phyloP scores from a whole-genome alignment of 2,797 vertebrate species.

The Manis crassicaudata region DNA sequence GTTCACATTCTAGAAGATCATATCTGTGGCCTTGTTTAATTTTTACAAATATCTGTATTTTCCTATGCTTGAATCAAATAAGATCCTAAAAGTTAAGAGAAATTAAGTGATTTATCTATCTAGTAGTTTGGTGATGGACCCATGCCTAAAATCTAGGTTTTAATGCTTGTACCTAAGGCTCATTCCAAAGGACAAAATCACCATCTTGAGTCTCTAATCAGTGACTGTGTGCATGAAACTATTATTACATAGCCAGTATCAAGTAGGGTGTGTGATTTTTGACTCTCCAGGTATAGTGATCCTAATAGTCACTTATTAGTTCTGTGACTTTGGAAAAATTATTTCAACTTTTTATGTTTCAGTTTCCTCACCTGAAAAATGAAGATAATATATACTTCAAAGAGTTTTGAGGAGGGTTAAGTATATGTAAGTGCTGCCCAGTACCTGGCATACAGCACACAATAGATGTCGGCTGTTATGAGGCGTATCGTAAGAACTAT shows the following conservation, averaged over 20 bases:
- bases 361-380: slow-evolving; percentile 1
- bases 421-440: neutral
- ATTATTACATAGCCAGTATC: neutral
- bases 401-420: neutral
- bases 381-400: neutral
- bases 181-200: neutral
- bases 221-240: neutral
- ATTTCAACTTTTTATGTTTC: neutral
- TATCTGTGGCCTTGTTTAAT: neutral
- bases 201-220: neutral
- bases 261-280: neutral
- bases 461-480: neutral
- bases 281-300: neutral
- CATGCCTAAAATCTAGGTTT: neutral
- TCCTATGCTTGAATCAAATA: neutral
- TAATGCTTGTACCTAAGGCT: neutral
- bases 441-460: too few species aligned
- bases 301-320: neutral
- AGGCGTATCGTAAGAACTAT: neutral
- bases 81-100: neutral
- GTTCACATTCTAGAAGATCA: neutral
- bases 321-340: slow-evolving; percentile 8
- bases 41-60: slow-evolving; percentile 19
- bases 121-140: neutral
- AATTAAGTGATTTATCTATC: neutral